These are phyloP conservation scores for Hirudinaria manillensis DNA, from an alignment of 2,888 invertebrate genomes.

Conservation along the genomic window DNA sequence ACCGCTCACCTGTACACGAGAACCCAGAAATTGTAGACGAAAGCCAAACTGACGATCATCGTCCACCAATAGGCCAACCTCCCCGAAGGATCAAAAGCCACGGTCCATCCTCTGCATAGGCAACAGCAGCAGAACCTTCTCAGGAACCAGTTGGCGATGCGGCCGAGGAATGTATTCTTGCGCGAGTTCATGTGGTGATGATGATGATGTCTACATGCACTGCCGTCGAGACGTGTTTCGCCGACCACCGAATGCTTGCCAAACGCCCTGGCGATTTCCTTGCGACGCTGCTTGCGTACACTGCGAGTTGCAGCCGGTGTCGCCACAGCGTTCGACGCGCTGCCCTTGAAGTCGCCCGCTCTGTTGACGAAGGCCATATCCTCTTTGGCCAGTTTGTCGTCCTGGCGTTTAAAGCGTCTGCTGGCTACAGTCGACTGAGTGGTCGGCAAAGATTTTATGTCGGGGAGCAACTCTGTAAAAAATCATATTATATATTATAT, in stretches of 20 bases:
- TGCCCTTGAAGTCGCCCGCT: slow-evolving; percentile 10
- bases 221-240: not conserved
- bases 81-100: slow-evolving; percentile 96
- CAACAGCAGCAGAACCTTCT: slow-evolving; percentile 26
- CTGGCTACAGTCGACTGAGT: not conserved
- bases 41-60: slow-evolving; percentile 52
- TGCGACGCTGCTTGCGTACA: slow-evolving; percentile 51
- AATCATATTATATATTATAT: too few species aligned
- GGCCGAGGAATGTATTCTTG: not conserved
- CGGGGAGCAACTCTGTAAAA: not conserved
- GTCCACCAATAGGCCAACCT: slow-evolving; percentile 62
- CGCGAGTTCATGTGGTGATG: slow-evolving; percentile 14
- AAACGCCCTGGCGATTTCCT: slow-evolving; percentile 54
- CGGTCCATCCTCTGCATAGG: slow-evolving; percentile 58
- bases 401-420: not conserved
- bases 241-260: slow-evolving; percentile 45
- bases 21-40: slow-evolving; percentile 51
- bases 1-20: slow-evolving; percentile 37
- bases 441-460: not conserved
- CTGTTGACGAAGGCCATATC: slow-evolving; percentile 6
- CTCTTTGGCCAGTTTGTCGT: not conserved
- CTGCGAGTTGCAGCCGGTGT: slow-evolving; percentile 19
- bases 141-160: not conserved
- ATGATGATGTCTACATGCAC: not conserved
- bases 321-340: slow-evolving; percentile 7